Base-by-base conservation (phyloP, 1,140 invertebrate species). In the Gerris buenoi region DNA sequence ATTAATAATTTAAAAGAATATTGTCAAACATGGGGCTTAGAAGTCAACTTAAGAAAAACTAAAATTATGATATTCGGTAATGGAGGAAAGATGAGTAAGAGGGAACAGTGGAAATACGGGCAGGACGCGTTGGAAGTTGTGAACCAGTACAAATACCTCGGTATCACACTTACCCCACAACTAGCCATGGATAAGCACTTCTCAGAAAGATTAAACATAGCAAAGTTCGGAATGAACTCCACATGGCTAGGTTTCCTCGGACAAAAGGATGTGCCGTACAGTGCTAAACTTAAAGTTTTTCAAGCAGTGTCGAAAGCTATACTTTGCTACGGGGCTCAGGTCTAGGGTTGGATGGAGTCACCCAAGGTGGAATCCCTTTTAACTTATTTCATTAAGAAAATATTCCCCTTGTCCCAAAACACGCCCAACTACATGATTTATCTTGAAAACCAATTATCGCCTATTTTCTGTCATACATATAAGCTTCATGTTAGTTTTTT, bases 11-110 rank as follows among this genome's bases (percentile, higher is more conserved):
- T 73, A 25, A 27, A 67, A 56, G 62, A 72, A 56, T 73, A 71
- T 65, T 71, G 69, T 63, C 25, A 23, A 2, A 0, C n/a, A 0
- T 70, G 64, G 28, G 33, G 57, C 1, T 61, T 70, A 27, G 67
- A 25, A 27, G 68, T 71, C 0, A 73, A 73, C 28, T 27, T 65
- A 1, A 68, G 68, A 25, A 73, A 73, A 67, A 69, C 69, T 15
- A 71, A 70, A 29, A 68, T 71, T 61, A 27, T 72, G n/a, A 65
- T 70, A 33, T 73, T 71, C 58, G 65, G 65, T 57, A 65, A 65
- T 14, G 68, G 70, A 0, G 68, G 72, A 1, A 66, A 61, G 28
- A 1, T 56, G 18, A 28, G 25, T 23, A 63, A 56, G 61, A 1
- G 22, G 18, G 64, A 68, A 26, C 23, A 65, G 18, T 68, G 57